Base-by-base conservation (phyloP, 2,888 invertebrate species). In the Pocota personata region DNA sequence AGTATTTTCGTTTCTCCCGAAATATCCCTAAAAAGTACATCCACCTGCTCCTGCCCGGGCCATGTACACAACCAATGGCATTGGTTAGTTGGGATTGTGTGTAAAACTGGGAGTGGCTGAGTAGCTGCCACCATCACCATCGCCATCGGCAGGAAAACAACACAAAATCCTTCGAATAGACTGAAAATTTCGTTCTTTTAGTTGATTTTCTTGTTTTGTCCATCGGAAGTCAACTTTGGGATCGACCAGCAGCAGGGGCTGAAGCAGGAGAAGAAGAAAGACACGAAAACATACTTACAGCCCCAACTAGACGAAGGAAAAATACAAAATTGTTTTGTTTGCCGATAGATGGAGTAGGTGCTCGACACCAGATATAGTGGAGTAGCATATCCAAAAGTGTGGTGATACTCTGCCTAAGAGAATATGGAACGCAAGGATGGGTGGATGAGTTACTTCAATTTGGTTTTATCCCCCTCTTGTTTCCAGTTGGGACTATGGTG, bases 61-160 rank as follows among this genome's bases (percentile, higher is more conserved):
- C 57, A 40, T 64, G 64, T 71, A 77, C 35, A 80, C 76, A 86
- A 77, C 86, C 86, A 86, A 86, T 86, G 64, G 76, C 71, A 48
- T 76, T 60, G 75, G 66, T 86, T 80, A 79, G 69, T 52, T 75
- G 58, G 58, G 79, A 84, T 75, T 80, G 79, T 84, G 86, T 82
- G 82, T 86, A 86, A 86, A 86, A 72, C 76, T 86, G 86, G 86
- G 86, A 77, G 86, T 86, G 86, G 86, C 86, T 86, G 82, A 72
- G 67, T 77, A 32, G 80, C 76, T 62, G 66, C 84, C 83, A 67
- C 46, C 46, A 43, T 35, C 71, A 58, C 60, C 46, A 43, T 46
- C 71, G 52, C 60, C 37, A 60, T 73, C 52, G 64, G 46, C 75
- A 79, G n/a, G 43, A 40, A 46, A 71, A 69, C 75, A 79, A 64